Evolutionary conservation across 2,113 vertebrate genomes (phyloP).

Genomic region (Pavo muticus): DNA sequence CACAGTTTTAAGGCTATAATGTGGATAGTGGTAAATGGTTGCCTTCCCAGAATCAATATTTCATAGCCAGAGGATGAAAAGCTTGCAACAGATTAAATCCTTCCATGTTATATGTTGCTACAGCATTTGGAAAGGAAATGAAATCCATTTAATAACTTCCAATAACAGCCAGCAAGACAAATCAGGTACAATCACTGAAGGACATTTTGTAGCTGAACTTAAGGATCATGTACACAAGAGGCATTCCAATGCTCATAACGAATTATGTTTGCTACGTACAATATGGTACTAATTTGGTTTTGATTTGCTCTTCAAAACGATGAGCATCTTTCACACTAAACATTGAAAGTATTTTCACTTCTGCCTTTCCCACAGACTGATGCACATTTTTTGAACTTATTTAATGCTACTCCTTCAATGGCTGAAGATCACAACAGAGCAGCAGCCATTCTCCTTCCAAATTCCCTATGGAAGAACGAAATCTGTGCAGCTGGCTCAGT

Average conservation of each 20-base stretch:
- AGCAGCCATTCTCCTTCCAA: background rate
- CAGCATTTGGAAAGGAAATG: slow-evolving; percentile 8
- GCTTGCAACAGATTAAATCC: slow-evolving; percentile 53
- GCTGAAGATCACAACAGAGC: background rate
- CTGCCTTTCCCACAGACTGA: background rate
- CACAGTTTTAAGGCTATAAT: background rate
- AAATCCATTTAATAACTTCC: slow-evolving; percentile 30
- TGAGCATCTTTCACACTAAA: background rate
- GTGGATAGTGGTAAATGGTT: slow-evolving; percentile 19
- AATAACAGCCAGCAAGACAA: slow-evolving; percentile 16
- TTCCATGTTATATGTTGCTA: background rate
- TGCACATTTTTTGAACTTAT: background rate
- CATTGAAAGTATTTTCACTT: background rate
- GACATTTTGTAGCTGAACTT: background rate
- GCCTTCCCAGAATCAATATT: slow-evolving; percentile 20
- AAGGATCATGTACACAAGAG: background rate
- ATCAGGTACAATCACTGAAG: background rate
- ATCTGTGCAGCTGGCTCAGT: background rate
- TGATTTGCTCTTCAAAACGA: background rate
- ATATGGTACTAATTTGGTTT: background rate
- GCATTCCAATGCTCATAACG: background rate
- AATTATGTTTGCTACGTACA: background rate
- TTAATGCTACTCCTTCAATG: background rate
- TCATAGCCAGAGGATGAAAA: slow-evolving; percentile 19
- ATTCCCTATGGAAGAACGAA: background rate